Evolutionary conservation across 2,888 invertebrate genomes (phyloP), one percentile per base, ranked within the genome.

Genomic region (Drosophila lutescens): DNA sequence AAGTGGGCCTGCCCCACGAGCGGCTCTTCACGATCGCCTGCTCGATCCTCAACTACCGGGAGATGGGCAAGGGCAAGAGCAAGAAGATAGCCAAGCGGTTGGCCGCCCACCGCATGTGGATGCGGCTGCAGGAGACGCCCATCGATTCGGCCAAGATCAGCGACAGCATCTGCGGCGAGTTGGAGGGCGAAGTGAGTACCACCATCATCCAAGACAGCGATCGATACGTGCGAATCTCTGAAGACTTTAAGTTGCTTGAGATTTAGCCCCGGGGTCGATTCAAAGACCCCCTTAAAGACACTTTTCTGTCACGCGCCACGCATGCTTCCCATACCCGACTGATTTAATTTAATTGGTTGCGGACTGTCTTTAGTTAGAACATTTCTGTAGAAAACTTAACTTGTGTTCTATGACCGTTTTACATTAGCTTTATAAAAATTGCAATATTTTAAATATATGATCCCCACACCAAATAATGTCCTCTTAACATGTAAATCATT

Each of bases 31-130:
- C 98, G 0, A 98, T 98, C 88, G 95, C 96, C 4, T 98, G 99
- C 91, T 95, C 95, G 59, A 96, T 98, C 81, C 93, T 97, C 79
- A 97, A 96, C 86, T 95, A 96, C 84, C 95, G 95, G 30, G 98
- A 98, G 92, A 93, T 95, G 40, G 97, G 97, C 54, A 95, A 95
- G 41, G 98, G 98, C 15, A 98, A 98, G 90, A 98, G 98, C 56
- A 99, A 99, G 93, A 99, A 99, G 92, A 93, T 98, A 55, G 98
- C 99, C 4, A 99, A 99, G 92, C 94, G 98, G n/a, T 95, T 97
- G 91, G 98, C 99, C 0, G 99, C 99, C 2, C 96, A 97, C 90
- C 96, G 97, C 91, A 98, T 99, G 98, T 96, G 96, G 96, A 95
- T 96, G 79, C 94, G 95, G 41, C 92, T 98, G 70, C 96, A 97